These are phyloP conservation scores for Atopsyche davidsoni DNA, from an alignment of 1,140 invertebrate genomes.

Conservation along the genomic window DNA sequence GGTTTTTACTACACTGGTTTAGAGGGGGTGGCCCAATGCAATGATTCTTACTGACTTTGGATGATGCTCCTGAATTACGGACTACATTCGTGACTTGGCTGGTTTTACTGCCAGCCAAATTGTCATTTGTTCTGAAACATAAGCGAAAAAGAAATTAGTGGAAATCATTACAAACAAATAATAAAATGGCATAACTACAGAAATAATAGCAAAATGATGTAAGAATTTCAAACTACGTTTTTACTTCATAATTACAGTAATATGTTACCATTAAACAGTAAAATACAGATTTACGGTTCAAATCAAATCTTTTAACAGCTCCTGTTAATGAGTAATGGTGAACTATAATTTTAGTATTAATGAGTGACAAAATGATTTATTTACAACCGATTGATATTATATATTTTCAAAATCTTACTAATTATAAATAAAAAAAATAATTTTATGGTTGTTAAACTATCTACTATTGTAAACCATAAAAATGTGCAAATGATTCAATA, in stretches of 20 bases:
- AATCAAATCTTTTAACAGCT: too few relatives aligned
- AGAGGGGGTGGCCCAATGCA: slow-evolving; percentile 49
- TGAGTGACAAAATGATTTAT: too few relatives aligned
- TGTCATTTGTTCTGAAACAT: slow-evolving; percentile 38
- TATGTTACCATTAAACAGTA: too few relatives aligned
- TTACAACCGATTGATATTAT: neutral
- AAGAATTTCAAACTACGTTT: neutral
- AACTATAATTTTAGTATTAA: too few relatives aligned
- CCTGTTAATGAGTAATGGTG: too few relatives aligned
- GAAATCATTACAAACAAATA: neutral
- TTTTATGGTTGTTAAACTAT: too few relatives aligned
- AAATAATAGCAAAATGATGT: neutral
- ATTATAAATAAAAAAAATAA: too few relatives aligned
- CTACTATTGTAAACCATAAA: too few relatives aligned
- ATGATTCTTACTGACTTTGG: slow-evolving; percentile 94
- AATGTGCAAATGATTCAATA: too few relatives aligned
- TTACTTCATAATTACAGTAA: neutral
- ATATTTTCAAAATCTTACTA: too few relatives aligned
- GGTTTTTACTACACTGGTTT: slow-evolving; percentile 20
- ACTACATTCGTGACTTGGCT: slow-evolving; percentile 49
- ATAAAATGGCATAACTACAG: neutral
- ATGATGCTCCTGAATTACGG: slow-evolving; percentile 70
- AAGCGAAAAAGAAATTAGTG: slow-evolving; percentile 17
- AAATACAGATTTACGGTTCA: too few relatives aligned
- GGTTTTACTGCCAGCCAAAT: slow-evolving; percentile 43